phyloP scores from a whole-genome alignment of 2,113 vertebrate genomes.

The Stegostoma tigrinum region DNA sequence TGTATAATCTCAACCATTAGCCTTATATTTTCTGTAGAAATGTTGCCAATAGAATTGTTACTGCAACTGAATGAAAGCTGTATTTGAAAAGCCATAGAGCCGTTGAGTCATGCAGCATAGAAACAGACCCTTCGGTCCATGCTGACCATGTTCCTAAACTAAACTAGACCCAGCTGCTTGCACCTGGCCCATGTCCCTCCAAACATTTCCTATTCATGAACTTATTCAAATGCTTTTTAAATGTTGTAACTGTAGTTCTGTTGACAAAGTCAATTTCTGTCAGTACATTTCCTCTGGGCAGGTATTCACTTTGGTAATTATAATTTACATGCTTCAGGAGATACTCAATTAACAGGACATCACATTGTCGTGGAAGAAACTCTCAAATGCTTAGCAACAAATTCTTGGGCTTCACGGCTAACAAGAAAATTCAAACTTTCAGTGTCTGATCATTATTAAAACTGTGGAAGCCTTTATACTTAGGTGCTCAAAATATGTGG shows the following conservation, averaged over 20 bases:
- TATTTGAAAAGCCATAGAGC: not conserved
- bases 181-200: too few species aligned
- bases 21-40: not conserved
- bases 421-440: not conserved
- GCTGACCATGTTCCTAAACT: too few species aligned
- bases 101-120: too few species aligned
- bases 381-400: not conserved
- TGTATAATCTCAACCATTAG: too few species aligned
- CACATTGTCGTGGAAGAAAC: not conserved
- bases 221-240: too few species aligned
- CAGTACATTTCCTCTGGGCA: not conserved
- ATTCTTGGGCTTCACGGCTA: not conserved
- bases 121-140: too few species aligned
- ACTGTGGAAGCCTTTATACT: not conserved
- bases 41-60: not conserved
- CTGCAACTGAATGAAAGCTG: not conserved
- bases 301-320: not conserved
- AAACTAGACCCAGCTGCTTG: too few species aligned
- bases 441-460: slow-evolving; percentile 1
- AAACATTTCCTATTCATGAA: too few species aligned
- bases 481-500: not conserved
- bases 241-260: not conserved
- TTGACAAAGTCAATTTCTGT: not conserved
- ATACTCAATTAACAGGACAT: slow-evolving; percentile 11
- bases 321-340: slow-evolving; percentile 7